These are phyloP conservation scores for Osmerus mordax DNA, from an alignment of 2,113 vertebrate species.

Conservation along the genomic window DNA sequence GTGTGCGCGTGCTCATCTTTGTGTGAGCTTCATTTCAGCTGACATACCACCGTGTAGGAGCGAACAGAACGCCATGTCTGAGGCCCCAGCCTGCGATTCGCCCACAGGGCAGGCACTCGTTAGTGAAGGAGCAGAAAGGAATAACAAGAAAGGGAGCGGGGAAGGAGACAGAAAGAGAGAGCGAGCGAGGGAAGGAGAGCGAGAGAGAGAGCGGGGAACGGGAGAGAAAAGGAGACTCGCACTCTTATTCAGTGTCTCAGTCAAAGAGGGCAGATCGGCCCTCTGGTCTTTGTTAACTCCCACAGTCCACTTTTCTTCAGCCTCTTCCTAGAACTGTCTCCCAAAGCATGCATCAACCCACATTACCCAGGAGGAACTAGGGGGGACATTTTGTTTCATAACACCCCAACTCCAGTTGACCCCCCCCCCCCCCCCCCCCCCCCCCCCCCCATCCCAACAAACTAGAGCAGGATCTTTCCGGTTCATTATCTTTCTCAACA, in stretches of 20 bases:
- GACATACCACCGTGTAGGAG: constrained; percentile 57
- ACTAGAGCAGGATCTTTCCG: too few relatives aligned
- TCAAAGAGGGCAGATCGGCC: too few relatives aligned
- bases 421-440: too few relatives aligned
- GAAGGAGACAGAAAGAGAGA: constrained; percentile 5
- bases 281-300: too few relatives aligned
- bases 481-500: too few relatives aligned
- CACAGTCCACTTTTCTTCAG: too few relatives aligned
- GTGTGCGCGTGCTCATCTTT: constrained; percentile 36
- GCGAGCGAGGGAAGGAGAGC: constrained; percentile 7
- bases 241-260: constrained; percentile 36
- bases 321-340: too few relatives aligned
- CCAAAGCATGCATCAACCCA: too few relatives aligned
- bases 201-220: constrained; percentile 13
- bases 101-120: constrained; percentile 61
- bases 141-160: constrained; percentile 27
- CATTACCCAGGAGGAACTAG: too few relatives aligned
- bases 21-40: constrained; percentile 60
- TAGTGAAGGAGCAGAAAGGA: constrained; percentile 41
- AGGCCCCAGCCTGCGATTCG: constrained; percentile 56
- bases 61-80: constrained; percentile 53
- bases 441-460: too few relatives aligned
- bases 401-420: too few relatives aligned
- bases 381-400: too few relatives aligned
- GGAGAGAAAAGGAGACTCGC: constrained; percentile 2